These are phyloP conservation scores for Scaptodrosophila latifasciaeformis DNA, from an alignment of 2,888 invertebrate species.

Conservation along the genomic window DNA sequence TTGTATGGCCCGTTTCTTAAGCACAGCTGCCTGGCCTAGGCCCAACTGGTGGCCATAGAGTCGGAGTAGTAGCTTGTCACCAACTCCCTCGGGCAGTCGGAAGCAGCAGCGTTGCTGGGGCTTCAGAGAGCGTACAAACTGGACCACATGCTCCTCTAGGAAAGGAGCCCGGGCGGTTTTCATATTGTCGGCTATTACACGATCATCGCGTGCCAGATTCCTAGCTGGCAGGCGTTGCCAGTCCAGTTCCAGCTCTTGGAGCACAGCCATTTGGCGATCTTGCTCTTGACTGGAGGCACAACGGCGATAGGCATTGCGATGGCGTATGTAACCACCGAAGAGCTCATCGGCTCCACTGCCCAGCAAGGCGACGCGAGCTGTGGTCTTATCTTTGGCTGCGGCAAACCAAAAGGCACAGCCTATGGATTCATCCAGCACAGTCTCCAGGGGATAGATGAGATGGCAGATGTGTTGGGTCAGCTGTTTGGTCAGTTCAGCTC, in stretches of 20 bases:
- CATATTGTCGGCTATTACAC: conserved; percentile 92
- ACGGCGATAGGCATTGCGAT: conserved; percentile 82
- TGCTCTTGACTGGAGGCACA: conserved; percentile 74
- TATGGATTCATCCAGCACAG: conserved; percentile 95
- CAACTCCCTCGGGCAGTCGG: conserved; percentile 81
- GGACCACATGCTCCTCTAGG: conserved; percentile 83
- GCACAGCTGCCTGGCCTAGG: conserved; percentile 78
- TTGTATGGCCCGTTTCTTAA: conserved; percentile 96
- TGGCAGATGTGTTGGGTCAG: conserved; percentile 81
- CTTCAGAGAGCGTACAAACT: conserved; percentile 79
- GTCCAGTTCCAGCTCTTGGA: conserved; percentile 83
- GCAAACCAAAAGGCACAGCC: conserved; percentile 99
- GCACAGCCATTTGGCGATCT: conserved; percentile 76
- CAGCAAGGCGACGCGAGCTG: conserved; percentile 76
- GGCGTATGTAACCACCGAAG: conserved; percentile 94
- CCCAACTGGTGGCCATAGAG: conserved; percentile 82
- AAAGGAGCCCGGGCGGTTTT: conserved; percentile 88
- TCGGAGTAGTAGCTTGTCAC: conserved; percentile 94
- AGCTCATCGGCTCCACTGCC: conserved; percentile 99
- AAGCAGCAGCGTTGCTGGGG: conserved; percentile 79
- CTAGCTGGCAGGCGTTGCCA: conserved; percentile 89
- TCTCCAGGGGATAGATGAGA: conserved; percentile 88
- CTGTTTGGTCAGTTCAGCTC: conserved; percentile 79
- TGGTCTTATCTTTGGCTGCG: conserved; percentile 73
- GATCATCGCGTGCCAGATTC: conserved; percentile 96